Evolutionary conservation across 2,888 invertebrate genomes (phyloP).

Genomic region (Pelosia muscerda): DNA sequence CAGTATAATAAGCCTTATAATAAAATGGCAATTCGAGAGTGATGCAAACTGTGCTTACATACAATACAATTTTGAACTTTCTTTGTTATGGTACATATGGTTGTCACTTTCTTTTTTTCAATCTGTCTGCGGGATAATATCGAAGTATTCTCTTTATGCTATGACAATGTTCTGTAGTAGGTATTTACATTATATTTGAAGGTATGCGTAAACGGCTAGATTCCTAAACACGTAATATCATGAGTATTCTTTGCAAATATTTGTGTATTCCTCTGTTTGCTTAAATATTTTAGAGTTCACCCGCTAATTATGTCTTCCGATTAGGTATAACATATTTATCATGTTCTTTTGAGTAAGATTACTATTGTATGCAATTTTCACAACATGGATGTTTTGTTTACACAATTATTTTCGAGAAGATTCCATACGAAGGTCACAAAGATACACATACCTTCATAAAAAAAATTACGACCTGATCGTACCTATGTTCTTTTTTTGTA

Average conservation of each 20-base stretch:
- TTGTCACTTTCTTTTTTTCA: not conserved
- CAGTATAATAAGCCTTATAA: not conserved
- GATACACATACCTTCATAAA: not conserved
- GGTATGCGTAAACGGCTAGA: constrained; percentile 13
- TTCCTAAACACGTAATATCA: constrained; percentile 10
- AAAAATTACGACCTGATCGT: not conserved
- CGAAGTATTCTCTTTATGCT: too few species aligned
- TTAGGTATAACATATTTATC: constrained; percentile 40
- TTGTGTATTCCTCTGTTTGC: constrained; percentile 46
- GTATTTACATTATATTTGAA: not conserved
- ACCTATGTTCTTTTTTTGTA: constrained; percentile 7
- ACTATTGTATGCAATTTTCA: constrained; percentile 36
- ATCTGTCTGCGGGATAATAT: not conserved
- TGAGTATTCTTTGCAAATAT: constrained; percentile 35
- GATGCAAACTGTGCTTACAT: not conserved
- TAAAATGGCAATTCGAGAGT: not conserved
- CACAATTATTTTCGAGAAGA: constrained; percentile 17
- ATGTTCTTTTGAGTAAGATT: constrained; percentile 47
- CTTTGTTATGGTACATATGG: not conserved
- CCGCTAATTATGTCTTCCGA: constrained; percentile 39
- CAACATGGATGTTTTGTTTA: constrained; percentile 14
- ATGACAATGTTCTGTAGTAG: not conserved
- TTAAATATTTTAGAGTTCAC: constrained; percentile 44
- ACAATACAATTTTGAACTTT: not conserved
- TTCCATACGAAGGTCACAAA: constrained; percentile 24